phyloP scores from a whole-genome alignment of 2,888 invertebrate genomes.

The Troides helena region DNA sequence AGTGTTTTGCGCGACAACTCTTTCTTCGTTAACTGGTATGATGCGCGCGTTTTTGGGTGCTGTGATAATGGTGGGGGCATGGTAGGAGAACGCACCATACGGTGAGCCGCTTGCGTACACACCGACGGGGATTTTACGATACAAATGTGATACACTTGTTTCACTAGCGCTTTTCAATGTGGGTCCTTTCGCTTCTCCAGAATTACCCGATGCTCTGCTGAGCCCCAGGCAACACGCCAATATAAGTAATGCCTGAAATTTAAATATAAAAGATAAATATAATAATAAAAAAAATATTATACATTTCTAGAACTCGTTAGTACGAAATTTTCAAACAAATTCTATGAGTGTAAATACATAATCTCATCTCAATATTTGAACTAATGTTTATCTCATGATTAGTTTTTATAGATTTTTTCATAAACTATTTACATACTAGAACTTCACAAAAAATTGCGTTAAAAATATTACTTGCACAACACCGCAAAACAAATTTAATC shows the following conservation, averaged over 20 bases:
- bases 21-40: conserved; percentile 56
- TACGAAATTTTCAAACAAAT: no score
- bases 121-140: conserved; percentile 54
- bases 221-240: conserved; percentile 56
- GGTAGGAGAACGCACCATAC: conserved; percentile 62
- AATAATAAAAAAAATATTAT: no score
- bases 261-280: conserved; percentile 33
- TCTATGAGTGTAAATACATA: no score
- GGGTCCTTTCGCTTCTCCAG: conserved; percentile 28
- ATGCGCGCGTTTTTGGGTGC: conserved; percentile 51
- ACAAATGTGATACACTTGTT: conserved; percentile 59
- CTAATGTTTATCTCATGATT: no score
- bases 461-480: background rate
- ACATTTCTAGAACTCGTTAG: no score
- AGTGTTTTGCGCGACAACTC: conserved; percentile 47
- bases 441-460: background rate
- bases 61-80: conserved; percentile 49
- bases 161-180: conserved; percentile 41
- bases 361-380: no score
- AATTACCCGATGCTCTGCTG: conserved; percentile 44
- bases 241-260: conserved; percentile 57
- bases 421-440: background rate
- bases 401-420: no score
- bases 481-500: background rate
- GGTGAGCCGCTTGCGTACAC: conserved; percentile 67